Evolutionary conservation across 2,888 invertebrate species (phyloP).

Genomic region (Dascillus cervinus): DNA sequence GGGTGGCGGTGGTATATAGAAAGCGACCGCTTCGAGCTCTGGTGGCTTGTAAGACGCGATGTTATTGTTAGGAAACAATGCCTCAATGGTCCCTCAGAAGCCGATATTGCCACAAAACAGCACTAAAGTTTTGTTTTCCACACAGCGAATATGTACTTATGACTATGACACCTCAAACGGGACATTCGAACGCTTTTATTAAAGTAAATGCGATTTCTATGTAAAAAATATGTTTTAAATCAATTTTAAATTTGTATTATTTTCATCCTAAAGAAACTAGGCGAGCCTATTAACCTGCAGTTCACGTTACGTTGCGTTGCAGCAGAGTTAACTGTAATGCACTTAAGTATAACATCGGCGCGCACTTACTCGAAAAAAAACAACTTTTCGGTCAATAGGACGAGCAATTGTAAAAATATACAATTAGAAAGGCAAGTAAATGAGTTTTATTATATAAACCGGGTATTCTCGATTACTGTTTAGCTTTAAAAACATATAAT

Average conservation of each 20-base stretch:
- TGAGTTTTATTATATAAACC: too few relatives aligned
- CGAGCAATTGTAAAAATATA: conserved; percentile 6
- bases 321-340: too few relatives aligned
- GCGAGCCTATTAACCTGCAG: too few relatives aligned
- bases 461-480: conserved; percentile 20
- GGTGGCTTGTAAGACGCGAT: conserved; percentile 34
- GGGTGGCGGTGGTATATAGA: conserved; percentile 14
- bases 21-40: conserved; percentile 17
- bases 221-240: conserved; percentile 13
- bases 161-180: conserved; percentile 30
- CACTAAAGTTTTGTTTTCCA: conserved; percentile 40
- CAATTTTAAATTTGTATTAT: too few relatives aligned
- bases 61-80: conserved; percentile 39
- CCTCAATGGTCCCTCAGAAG: conserved; percentile 37
- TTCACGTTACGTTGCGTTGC: too few relatives aligned
- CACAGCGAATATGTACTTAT: conserved; percentile 36
- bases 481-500: conserved; percentile 26
- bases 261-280: too few relatives aligned
- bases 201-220: conserved; percentile 22
- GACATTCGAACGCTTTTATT: conserved; percentile 25
- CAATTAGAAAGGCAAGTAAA: too few relatives aligned
- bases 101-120: conserved; percentile 39
- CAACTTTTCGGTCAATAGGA: too few relatives aligned
- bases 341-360: too few relatives aligned
- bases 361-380: too few relatives aligned